Evolutionary conservation across 2,113 vertebrate genomes (phyloP).

Genomic region (Madoqua kirkii): DNA sequence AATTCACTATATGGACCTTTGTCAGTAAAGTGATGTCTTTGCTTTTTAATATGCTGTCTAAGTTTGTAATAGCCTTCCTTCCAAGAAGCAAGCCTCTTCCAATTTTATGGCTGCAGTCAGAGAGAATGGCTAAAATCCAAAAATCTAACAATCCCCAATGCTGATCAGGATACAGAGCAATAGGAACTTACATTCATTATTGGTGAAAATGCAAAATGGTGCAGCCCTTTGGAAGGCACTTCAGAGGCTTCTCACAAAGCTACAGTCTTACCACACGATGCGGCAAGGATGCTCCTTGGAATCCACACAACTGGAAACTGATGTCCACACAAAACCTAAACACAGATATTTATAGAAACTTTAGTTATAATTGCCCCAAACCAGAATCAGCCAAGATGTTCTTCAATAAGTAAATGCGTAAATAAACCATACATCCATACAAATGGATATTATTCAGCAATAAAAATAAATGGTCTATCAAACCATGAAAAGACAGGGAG

Average conservation of each 20-base stretch:
- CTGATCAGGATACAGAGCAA: too few relatives aligned
- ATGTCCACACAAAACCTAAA: neutral
- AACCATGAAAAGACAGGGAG: neutral
- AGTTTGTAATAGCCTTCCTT: neutral
- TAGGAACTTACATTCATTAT: neutral
- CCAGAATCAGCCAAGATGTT: neutral
- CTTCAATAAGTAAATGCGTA: neutral
- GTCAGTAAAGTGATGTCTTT: neutral
- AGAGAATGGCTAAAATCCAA: neutral
- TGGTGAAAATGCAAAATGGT: neutral
- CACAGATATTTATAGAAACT: neutral
- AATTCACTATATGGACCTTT: neutral
- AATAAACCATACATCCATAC: neutral
- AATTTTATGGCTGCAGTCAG: neutral
- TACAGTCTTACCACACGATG: neutral
- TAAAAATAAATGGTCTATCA: neutral
- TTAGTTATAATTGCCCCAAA: neutral
- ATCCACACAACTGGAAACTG: neutral
- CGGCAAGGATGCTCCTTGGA: neutral
- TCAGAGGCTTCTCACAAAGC: neutral
- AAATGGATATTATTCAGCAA: neutral
- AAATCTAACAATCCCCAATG: neutral
- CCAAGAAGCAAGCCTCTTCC: neutral
- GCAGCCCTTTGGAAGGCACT: neutral
- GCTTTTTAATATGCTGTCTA: neutral